Base-by-base conservation (phyloP, 53 echinoderm and acorn worm genomes). In the Stichopus horrens region DNA sequence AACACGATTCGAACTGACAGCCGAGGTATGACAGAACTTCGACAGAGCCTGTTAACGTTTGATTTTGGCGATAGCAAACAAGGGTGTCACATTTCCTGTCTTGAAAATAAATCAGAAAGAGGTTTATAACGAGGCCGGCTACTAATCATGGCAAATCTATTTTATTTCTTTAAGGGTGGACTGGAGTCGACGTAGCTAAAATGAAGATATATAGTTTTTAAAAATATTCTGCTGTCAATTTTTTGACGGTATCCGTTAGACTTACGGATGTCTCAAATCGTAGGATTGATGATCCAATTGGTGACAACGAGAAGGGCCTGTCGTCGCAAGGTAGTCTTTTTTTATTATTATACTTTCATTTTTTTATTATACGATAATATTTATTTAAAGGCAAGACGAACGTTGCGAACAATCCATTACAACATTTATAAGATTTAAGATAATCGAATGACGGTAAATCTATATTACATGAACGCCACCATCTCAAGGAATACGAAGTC, bases 1-100 rank as follows among this genome's bases (percentile, higher is more conserved):
- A 81, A 56, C 56, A 37, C 81, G 57, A 81, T 81, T 81, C 56
- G 81, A 56, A 81, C 18, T 81, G 81, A 81, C 81, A 81, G 81
- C 81, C 18, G 20, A 51, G 81, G 81, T 81, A 81, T 56, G 21
- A 81, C 81, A 19, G 55, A 81, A 81, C 81, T 81, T 21, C 8
- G n/a, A 57, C 55, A 22, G 56, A 56, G 9, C 81, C 54, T 54
- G 20, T 21, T 56, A 6, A 7, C 58, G 57, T 23, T 57, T 81
- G 81, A 81, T 81, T 81, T 37, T 56, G 58, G 58, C 55, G 21
- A 81, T 81, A 58, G 54, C 81, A 81, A 81, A 81, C 81, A 81
- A 58, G 20, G 58, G 81, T 71, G 71, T 71, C 19, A 71, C 71
- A 71, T 71, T 18, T 18, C 71, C 7, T 0, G 19, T 4, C 0